phyloP scores from a whole-genome alignment of 2,888 invertebrate species.

The Lepidocyrtoides sp. region DNA sequence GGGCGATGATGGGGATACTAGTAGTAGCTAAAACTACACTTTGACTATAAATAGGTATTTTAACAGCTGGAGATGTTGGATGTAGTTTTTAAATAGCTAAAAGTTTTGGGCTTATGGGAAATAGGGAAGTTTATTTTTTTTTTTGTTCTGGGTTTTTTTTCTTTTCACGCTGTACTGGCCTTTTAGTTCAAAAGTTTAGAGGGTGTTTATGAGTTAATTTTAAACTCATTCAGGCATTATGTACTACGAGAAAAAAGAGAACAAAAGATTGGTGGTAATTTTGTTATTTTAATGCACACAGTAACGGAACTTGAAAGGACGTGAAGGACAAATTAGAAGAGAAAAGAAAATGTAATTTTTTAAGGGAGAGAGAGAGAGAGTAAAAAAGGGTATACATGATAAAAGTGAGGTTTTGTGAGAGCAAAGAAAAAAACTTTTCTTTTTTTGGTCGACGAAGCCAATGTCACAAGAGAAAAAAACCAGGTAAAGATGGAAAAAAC shows the following conservation, averaged over 20 bases:
- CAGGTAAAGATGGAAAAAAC: slow-evolving; percentile 17
- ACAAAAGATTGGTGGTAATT: neutral
- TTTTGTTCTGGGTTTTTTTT: neutral
- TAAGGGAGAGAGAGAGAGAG: neutral
- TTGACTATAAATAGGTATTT: neutral
- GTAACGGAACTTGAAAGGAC: neutral
- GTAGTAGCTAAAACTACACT: neutral
- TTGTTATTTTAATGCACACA: neutral
- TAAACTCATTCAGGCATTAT: neutral
- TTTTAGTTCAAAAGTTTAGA: neutral
- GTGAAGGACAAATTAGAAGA: neutral
- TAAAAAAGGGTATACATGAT: neutral
- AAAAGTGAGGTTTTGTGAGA: neutral
- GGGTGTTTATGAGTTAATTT: slow-evolving; percentile 5
- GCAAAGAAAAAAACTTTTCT: slow-evolving; percentile 19
- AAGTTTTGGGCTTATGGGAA: neutral
- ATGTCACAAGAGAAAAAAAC: slow-evolving; percentile 4
- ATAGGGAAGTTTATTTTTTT: neutral
- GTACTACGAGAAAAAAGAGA: neutral
- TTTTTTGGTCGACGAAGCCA: slow-evolving; percentile 36
- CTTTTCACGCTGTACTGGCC: neutral
- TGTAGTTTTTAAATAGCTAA: neutral
- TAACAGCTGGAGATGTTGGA: neutral
- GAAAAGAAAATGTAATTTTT: slow-evolving; percentile 1
- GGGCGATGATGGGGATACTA: neutral